Conservation (phyloP, 2,888 invertebrate genomes). For the Saturnia japonica region DNA sequence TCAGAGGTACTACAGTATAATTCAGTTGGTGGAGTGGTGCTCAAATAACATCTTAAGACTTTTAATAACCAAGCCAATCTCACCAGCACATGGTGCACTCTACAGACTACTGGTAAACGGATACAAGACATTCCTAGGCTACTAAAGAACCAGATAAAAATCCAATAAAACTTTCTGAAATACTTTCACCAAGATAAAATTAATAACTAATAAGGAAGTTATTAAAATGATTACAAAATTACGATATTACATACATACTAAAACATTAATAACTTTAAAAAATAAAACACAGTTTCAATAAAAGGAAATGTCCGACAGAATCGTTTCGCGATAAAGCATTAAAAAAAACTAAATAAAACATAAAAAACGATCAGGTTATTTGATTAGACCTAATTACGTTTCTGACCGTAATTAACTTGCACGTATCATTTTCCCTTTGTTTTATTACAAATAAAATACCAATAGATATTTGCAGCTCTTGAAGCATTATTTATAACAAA, state of each 20-base stretch:
- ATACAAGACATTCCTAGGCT: too few species aligned
- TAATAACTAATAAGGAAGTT: too few species aligned
- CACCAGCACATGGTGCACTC: too few species aligned
- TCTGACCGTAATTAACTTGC: slow-evolving; percentile 76
- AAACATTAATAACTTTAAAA: slow-evolving; percentile 41
- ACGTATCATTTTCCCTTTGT: slow-evolving; percentile 78
- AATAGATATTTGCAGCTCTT: slow-evolving; percentile 31
- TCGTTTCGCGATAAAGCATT: slow-evolving; percentile 55
- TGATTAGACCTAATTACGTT: slow-evolving; percentile 80
- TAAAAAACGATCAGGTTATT: slow-evolving; percentile 74
- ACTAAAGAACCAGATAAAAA: too few species aligned
- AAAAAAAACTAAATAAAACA: slow-evolving; percentile 41
- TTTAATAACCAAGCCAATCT: too few species aligned
- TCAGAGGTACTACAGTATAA: too few species aligned
- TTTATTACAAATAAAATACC: slow-evolving; percentile 65
- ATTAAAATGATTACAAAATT: too few species aligned
- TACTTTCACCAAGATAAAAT: too few species aligned
- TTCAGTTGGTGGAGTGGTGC: too few species aligned
- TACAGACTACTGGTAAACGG: too few species aligned
- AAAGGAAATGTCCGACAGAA: slow-evolving; percentile 41
- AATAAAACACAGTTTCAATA: slow-evolving; percentile 28
- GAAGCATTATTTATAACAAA: slow-evolving; percentile 27
- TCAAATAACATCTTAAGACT: too few species aligned
- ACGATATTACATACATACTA: slow-evolving; percentile 27
- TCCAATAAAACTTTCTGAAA: too few species aligned